A percentile compares a stretch with the other conserved stretches of the same genome.
Evolutionary conservation across 2,888 invertebrate species (phyloP).

Genomic region (Meghimatium bilineatum): DNA sequence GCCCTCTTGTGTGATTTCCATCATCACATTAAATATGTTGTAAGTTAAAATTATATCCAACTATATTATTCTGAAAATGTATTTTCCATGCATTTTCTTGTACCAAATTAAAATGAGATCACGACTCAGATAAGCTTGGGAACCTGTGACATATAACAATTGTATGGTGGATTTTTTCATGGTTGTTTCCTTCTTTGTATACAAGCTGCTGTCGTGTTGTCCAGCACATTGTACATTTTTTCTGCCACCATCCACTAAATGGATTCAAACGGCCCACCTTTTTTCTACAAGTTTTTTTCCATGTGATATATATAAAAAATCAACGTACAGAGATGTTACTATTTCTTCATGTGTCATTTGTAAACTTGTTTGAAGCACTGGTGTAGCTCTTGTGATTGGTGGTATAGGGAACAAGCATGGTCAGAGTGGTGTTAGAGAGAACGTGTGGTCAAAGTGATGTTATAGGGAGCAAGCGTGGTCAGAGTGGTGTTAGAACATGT

Average conservation of each 20-base stretch:
- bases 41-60: too few relatives aligned
- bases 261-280: neutral
- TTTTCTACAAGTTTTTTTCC: neutral
- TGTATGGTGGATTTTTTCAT: neutral
- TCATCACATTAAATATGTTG: too few relatives aligned
- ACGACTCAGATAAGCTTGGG: too few relatives aligned
- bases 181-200: slow-evolving; percentile 5
- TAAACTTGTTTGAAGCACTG: neutral
- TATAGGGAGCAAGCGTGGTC: too few relatives aligned
- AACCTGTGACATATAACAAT: too few relatives aligned
- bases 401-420: too few relatives aligned
- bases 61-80: too few relatives aligned
- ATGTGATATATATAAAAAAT: neutral
- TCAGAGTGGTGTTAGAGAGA: neutral
- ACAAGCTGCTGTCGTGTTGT: slow-evolving; percentile 3
- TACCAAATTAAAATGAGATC: too few relatives aligned
- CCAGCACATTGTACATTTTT: neutral
- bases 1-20: too few relatives aligned
- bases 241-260: neutral
- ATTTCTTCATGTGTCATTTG: neutral
- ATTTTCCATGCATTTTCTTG: too few relatives aligned
- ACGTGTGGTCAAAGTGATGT: neutral
- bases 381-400: neutral
- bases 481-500: too few relatives aligned
- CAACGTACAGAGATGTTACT: neutral